Evolutionary conservation across 1,140 invertebrate species (phyloP).

Genomic region (Spodoptera litura): DNA sequence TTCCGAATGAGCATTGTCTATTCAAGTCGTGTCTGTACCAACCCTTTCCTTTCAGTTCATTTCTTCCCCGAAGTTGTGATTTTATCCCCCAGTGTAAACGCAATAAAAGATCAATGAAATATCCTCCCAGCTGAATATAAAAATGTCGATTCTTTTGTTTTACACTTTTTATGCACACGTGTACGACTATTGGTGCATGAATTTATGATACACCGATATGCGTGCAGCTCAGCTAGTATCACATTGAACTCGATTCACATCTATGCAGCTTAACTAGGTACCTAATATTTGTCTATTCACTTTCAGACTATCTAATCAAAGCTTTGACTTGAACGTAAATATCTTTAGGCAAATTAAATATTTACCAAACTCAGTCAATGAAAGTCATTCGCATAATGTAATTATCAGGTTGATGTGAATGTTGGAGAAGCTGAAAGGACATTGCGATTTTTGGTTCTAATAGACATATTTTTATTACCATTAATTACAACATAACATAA

Average conservation of each 20-base stretch:
- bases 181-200: conserved; percentile 3
- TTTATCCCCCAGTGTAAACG: conserved; percentile 62
- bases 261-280: too few relatives aligned
- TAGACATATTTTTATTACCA: too few relatives aligned
- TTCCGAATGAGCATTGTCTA: conserved; percentile 54
- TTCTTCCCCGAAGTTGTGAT: conserved; percentile 65
- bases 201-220: conserved; percentile 10
- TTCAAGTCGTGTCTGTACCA: conserved; percentile 47
- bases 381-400: too few relatives aligned
- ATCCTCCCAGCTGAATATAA: conserved; percentile 44
- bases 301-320: too few relatives aligned
- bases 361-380: too few relatives aligned
- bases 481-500: too few relatives aligned
- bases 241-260: not conserved
- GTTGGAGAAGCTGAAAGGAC: too few relatives aligned
- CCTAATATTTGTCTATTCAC: too few relatives aligned
- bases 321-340: not conserved
- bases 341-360: too few relatives aligned
- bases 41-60: conserved; percentile 70
- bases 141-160: conserved; percentile 38
- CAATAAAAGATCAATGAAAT: conserved; percentile 69
- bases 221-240: not conserved
- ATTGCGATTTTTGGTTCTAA: too few relatives aligned
- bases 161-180: conserved; percentile 3
- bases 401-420: too few relatives aligned